Evolutionary conservation across 2,113 vertebrate species (phyloP).

Genomic region (Rhea americana): DNA sequence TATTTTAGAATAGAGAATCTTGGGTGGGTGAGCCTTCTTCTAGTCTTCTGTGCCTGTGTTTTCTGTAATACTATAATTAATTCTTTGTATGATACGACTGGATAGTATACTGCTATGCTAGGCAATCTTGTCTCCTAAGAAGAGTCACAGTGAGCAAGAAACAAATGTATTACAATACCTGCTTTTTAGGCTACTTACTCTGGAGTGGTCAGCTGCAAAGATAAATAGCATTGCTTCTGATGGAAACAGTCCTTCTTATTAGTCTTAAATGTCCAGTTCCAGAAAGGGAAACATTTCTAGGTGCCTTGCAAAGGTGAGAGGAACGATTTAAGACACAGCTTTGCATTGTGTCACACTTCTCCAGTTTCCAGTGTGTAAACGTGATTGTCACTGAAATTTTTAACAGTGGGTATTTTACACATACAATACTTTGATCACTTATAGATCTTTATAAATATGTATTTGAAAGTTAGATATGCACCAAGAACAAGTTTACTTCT

Average conservation of each 20-base stretch:
- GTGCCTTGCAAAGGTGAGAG: not conserved
- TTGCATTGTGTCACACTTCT: not conserved
- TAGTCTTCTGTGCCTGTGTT: not conserved
- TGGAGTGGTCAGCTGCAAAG: constrained; percentile 9
- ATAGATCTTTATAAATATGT: not conserved
- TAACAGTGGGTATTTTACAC: constrained; percentile 24
- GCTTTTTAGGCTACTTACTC: not conserved
- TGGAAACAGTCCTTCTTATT: not conserved
- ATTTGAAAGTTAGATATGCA: not conserved
- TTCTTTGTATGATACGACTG: not conserved
- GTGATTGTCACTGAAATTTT: not conserved
- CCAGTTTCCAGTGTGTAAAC: not conserved
- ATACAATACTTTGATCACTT: not conserved
- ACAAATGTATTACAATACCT: not conserved
- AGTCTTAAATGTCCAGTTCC: not conserved
- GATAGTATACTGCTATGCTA: not conserved
- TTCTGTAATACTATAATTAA: not conserved
- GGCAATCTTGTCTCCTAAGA: not conserved
- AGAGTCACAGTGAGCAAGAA: not conserved
- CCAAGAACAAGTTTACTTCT: not conserved
- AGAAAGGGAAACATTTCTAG: not conserved
- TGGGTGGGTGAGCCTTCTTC: not conserved
- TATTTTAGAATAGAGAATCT: constrained; percentile 34
- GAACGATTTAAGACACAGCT: not conserved
- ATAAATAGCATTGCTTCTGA: not conserved